Percentiles rank a stretch among this genome's conserved stretches.
Conservation (phyloP, 2,888 invertebrate genomes). For the Rotaria magnacalcarata region DNA sequence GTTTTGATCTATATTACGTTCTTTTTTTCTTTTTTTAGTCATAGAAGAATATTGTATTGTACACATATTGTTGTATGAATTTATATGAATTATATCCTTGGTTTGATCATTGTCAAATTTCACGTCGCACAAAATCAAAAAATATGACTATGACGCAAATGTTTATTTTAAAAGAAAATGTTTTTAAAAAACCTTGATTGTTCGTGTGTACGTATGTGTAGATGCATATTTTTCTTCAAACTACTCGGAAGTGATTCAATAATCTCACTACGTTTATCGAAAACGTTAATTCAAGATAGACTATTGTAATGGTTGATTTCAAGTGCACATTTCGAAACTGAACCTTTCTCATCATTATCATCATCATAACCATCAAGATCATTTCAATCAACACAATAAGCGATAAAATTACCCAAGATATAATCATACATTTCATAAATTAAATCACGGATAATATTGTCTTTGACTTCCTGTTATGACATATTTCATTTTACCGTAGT, state of each 20-base stretch:
- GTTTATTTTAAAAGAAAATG: not conserved
- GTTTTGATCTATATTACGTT: not conserved
- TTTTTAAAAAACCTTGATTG: not conserved
- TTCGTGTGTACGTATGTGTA: not conserved
- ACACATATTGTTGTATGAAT: not conserved
- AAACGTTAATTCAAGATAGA: too few species aligned
- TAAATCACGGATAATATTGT: not conserved
- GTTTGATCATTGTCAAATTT: not conserved
- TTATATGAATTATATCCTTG: not conserved
- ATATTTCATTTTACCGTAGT: not conserved
- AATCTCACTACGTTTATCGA: not conserved
- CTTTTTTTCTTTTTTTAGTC: not conserved
- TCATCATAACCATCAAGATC: not conserved
- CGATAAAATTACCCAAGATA: not conserved
- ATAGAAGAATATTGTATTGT: not conserved
- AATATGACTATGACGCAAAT: not conserved
- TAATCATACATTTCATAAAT: not conserved
- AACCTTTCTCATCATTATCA: not conserved
- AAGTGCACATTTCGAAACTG: not conserved
- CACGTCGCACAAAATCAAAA: not conserved
- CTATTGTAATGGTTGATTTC: not conserved
- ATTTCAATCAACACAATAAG: not conserved
- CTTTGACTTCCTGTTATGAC: not conserved
- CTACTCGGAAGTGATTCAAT: not conserved
- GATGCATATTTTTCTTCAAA: not conserved